Evolutionary conservation across 1,140 invertebrate species (phyloP), one percentile per base, ranked within the genome.

Genomic region (Bombus confusus): DNA sequence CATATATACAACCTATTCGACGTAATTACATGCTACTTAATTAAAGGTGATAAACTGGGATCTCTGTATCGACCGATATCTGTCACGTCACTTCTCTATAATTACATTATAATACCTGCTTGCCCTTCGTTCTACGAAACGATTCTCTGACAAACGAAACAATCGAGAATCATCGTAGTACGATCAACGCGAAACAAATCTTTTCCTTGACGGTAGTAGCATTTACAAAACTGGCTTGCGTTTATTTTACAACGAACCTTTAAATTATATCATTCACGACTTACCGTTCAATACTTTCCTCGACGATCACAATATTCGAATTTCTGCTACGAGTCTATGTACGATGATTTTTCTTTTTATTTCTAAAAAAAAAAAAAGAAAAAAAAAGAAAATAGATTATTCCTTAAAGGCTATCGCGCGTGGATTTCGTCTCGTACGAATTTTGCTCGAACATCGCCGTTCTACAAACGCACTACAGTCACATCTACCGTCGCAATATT

Each of bases 1-100:
- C 94, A 95, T 95, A 95, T 95, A 94, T 95, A 95, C 95, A 95
- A 92, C 68, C 91, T 90, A 92, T 73, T 68, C 68, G 75, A 84
- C 2, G 47, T 78, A 83, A 83, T 78, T 85, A 86, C 34, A 41
- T 39, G 68, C 52, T 82, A 79, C 71, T 81, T 81, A 73, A 84
- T 87, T 78, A 89, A 89, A 73, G 71, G 80, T 74, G 75, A 86
- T 79, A 80, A 66, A 83, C 57, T 89, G 76, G 62, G 72, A 80
- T 89, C 74, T 68, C 43, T 37, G 74, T 79, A 31, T 78, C 73
- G 47, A 88, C 79, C 8, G 47, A 5, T 18, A 52, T 52, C 47
- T 74, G 62, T 77, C 41, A 47, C 39, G 39, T 43, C 28, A 41
- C 31, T 28, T 80, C 72, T 85, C 75, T 81, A 74, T 52, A 78